Evolutionary conservation across 2,113 vertebrate genomes (phyloP).

Genomic region (Stegastes partitus): DNA sequence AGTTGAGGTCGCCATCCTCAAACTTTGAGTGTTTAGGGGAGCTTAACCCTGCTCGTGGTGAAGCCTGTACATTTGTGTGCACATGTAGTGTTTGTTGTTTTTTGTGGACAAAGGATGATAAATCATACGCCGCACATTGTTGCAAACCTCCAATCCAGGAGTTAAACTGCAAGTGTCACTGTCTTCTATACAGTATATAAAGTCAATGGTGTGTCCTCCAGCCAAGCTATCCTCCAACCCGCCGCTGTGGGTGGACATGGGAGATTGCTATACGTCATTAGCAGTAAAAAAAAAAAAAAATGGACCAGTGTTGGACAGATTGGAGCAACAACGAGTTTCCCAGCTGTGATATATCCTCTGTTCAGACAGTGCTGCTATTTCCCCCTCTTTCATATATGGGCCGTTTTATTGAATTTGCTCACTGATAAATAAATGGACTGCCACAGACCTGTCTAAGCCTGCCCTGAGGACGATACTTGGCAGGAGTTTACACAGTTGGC

Average conservation of each 20-base stretch:
- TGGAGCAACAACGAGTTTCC: conserved; percentile 92
- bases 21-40: conserved; percentile 10
- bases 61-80: neutral
- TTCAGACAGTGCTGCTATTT: conserved; percentile 89
- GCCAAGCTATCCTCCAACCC: conserved; percentile 5
- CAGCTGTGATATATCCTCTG: conserved; percentile 90
- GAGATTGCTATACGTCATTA: conserved; percentile 86
- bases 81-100: neutral
- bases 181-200: conserved; percentile 9
- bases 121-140: neutral
- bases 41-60: neutral
- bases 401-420: conserved; percentile 93
- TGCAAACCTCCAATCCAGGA: neutral
- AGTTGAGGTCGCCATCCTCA: conserved; percentile 17
- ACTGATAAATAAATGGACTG: conserved; percentile 95
- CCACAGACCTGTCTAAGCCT: conserved; percentile 91
- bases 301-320: conserved; percentile 90
- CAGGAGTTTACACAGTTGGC: conserved; percentile 70
- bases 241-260: conserved; percentile 73
- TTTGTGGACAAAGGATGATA: neutral
- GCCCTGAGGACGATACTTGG: conserved; percentile 87
- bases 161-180: conserved; percentile 8
- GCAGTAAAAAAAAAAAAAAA: conserved; percentile 82
- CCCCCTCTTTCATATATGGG: conserved; percentile 91
- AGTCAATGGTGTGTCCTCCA: conserved; percentile 16